Evolutionary conservation across 1,140 invertebrate species (phyloP).

Genomic region (Muscidifurax raptorellus): DNA sequence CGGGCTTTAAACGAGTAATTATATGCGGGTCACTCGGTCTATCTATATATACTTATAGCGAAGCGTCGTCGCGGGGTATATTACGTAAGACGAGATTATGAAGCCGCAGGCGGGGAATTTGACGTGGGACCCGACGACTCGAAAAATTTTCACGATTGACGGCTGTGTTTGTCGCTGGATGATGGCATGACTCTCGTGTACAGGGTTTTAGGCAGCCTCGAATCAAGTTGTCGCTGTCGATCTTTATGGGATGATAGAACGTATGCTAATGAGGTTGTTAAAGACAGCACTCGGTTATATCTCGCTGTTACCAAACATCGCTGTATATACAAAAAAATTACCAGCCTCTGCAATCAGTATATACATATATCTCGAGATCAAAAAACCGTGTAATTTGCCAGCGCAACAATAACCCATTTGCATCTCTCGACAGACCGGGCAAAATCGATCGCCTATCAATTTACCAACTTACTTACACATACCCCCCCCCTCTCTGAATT

Average conservation of each 20-base stretch:
- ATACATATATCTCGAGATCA: too few relatives aligned
- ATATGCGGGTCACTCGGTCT: constrained; percentile 28
- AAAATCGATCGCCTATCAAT: neutral
- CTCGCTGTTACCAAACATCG: too few relatives aligned
- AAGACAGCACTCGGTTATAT: neutral
- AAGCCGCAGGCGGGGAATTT: constrained; percentile 27
- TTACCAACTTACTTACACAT: too few relatives aligned
- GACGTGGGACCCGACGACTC: neutral
- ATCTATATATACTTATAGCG: too few relatives aligned
- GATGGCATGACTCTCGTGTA: neutral
- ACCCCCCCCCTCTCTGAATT: neutral
- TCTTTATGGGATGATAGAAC: neutral
- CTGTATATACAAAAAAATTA: neutral
- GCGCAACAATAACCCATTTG: neutral
- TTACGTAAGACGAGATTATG: constrained; percentile 34
- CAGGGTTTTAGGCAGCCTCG: neutral
- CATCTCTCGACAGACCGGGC: neutral
- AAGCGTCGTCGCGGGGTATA: neutral
- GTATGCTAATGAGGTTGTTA: neutral
- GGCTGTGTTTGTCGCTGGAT: neutral
- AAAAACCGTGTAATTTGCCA: neutral
- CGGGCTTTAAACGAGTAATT: constrained; percentile 29
- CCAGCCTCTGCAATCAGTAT: neutral
- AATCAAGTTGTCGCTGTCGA: constrained; percentile 1
- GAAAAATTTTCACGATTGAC: constrained; percentile 20